phyloP scores from a whole-genome alignment of 2,797 vertebrate genomes.

The Forpus xanthops region DNA sequence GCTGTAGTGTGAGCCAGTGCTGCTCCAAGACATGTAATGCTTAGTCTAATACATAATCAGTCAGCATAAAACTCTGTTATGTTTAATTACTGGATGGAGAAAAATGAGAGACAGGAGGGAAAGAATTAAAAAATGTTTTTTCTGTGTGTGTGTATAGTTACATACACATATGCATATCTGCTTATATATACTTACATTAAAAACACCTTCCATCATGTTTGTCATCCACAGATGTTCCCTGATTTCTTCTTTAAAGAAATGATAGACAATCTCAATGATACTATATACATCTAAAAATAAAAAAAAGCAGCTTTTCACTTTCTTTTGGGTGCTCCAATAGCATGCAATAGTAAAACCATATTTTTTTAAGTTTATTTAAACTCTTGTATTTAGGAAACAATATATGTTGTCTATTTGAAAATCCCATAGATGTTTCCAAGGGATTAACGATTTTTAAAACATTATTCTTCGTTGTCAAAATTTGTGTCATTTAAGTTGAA shows the following conservation, averaged over 20 bases:
- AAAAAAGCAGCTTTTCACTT: neutral
- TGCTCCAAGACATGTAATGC: neutral
- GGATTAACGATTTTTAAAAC: neutral
- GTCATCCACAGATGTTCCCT: neutral
- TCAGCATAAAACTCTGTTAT: neutral
- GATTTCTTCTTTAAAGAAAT: neutral
- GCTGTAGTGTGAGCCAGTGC: neutral
- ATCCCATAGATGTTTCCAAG: neutral
- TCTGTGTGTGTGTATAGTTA: neutral
- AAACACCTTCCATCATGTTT: neutral
- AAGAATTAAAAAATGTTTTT: neutral
- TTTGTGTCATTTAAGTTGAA: neutral
- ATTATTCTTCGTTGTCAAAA: neutral
- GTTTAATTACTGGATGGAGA: neutral
- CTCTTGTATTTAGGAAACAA: neutral
- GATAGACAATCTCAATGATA: neutral
- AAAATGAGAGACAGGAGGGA: neutral
- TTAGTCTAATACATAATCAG: neutral
- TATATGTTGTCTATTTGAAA: neutral
- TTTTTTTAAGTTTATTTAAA: neutral
- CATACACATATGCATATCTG: accelerated
- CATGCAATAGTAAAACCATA: neutral
- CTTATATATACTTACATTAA: neutral
- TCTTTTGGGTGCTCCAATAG: neutral
- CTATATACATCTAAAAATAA: neutral